phyloP scores from a whole-genome alignment of 2,888 invertebrate species.

The Xestoiulus laeticollis region DNA sequence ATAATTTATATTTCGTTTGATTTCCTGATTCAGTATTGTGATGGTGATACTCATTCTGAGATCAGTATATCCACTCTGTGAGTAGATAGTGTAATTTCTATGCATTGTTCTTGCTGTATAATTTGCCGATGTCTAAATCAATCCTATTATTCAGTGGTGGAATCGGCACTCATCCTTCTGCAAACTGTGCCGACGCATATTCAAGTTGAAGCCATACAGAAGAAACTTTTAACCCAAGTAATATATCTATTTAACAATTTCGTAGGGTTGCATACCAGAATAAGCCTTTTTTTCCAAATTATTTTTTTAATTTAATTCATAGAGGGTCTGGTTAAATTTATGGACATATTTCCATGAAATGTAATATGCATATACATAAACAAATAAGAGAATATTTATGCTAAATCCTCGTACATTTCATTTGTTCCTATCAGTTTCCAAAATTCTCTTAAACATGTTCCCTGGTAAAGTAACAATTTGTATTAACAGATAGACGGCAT shows the following conservation, averaged over 20 bases:
- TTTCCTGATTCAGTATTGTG: constrained; percentile 73
- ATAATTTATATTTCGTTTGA: constrained; percentile 48
- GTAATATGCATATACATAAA: too few species aligned
- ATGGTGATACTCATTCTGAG: constrained; percentile 86
- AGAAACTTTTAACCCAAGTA: constrained; percentile 81
- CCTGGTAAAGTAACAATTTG: not conserved
- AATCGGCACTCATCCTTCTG: constrained; percentile 92
- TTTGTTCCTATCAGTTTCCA: too few species aligned
- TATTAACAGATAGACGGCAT: constrained; percentile 81
- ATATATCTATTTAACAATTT: too few species aligned
- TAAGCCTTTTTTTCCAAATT: too few species aligned
- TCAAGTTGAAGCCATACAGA: constrained; percentile 86
- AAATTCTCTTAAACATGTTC: too few species aligned
- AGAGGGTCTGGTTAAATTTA: too few species aligned
- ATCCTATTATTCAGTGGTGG: constrained; percentile 71
- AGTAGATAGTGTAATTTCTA: constrained; percentile 57
- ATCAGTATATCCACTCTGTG: constrained; percentile 86
- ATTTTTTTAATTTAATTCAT: too few species aligned
- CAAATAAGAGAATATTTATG: too few species aligned
- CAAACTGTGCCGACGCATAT: constrained; percentile 99
- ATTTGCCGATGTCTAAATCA: not conserved
- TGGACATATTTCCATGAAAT: too few species aligned
- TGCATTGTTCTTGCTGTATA: not conserved
- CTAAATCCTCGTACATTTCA: too few species aligned
- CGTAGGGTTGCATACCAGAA: too few species aligned